Evolutionary conservation across 1,140 invertebrate species (phyloP), one percentile per base, ranked within the genome.

Genomic region (Aphelenchoides avenae): DNA sequence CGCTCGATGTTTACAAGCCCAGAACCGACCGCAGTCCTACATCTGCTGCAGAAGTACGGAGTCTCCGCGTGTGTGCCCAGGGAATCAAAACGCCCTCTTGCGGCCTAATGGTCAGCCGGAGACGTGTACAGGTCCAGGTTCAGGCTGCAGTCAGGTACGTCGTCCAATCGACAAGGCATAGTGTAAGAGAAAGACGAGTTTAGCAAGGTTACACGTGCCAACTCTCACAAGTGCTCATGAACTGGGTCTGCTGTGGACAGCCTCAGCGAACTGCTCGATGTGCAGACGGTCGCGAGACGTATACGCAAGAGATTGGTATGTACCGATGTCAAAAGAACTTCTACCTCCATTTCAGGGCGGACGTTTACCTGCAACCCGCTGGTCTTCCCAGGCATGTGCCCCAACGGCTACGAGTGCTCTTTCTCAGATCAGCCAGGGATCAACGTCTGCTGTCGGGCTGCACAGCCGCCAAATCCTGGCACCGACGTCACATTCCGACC

Each of bases 201-300:
- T 26, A 69, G 51, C 27, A 54, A 27, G 36, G 29, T 22, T 66
- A 62, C 40, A 54, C 66, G n/a, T 66, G 64, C 31, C 59, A 70
- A 31, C 36, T 70, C 18, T 66, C 64, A 11, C 22, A 62, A 6
- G 53, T 66, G 18, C 24, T 66, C 7, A 34, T 44, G 27, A 31
- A 40, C 22, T 66, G 64, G 33, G 64, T 66, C 36, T 66, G 64
- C 55, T 66, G 64, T 55, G 64, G 64, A 5, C 27, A 39, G 15
- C 48, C 56, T 11, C n/a, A 5, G n/a, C 18, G 43, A 6, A 13
- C 41, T 18, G 60, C 54, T 11, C 2, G 59, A 7, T 66, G 64
- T 51, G 64, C 64, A 7, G 64, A 66, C 52, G 64, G 64, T 6
- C 60, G 64, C n/a, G 64, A 66, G 36, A 66, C 64, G 6, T 66